A percentile compares a stretch with the other conserved stretches of the same genome.
phyloP scores from a whole-genome alignment of 2,888 invertebrate species.

The Automeris io region DNA sequence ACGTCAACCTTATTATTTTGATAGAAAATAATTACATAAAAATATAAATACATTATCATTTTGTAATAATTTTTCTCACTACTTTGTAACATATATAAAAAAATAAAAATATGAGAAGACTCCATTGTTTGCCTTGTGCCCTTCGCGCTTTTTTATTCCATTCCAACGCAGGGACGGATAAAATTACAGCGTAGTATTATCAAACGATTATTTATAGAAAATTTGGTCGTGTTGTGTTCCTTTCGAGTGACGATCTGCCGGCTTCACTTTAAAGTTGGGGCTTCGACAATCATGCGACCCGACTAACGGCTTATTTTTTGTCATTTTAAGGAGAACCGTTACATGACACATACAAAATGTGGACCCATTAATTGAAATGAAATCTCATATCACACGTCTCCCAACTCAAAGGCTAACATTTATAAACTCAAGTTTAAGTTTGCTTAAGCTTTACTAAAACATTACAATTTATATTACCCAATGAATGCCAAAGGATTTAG shows the following conservation, averaged over 20 bases:
- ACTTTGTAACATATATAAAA: conserved; percentile 5
- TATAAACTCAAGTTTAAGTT: no score
- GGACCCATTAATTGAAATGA: no score
- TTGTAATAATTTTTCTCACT: neutral
- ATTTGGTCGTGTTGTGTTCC: conserved; percentile 67
- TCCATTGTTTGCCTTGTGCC: conserved; percentile 41
- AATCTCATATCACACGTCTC: no score
- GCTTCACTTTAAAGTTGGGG: conserved; percentile 48
- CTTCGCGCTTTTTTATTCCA: conserved; percentile 57
- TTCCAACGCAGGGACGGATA: conserved; percentile 70
- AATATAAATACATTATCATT: neutral
- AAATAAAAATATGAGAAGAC: conserved; percentile 23
- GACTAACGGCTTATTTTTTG: conserved; percentile 38
- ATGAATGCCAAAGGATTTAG: no score
- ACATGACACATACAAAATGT: no score
- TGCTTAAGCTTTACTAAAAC: no score
- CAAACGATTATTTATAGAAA: conserved; percentile 74
- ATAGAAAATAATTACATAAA: no score
- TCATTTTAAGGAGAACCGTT: conserved; percentile 41
- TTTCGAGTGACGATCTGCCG: conserved; percentile 45
- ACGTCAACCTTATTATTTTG: no score
- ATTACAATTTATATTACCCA: no score
- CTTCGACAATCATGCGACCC: conserved; percentile 38
- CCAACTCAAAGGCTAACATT: no score
- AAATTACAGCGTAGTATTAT: conserved; percentile 69